A percentile compares a stretch with the other conserved stretches of the same genome.
phyloP scores from a whole-genome alignment of 2,113 vertebrate species.

The Sebastes schlegelii region DNA sequence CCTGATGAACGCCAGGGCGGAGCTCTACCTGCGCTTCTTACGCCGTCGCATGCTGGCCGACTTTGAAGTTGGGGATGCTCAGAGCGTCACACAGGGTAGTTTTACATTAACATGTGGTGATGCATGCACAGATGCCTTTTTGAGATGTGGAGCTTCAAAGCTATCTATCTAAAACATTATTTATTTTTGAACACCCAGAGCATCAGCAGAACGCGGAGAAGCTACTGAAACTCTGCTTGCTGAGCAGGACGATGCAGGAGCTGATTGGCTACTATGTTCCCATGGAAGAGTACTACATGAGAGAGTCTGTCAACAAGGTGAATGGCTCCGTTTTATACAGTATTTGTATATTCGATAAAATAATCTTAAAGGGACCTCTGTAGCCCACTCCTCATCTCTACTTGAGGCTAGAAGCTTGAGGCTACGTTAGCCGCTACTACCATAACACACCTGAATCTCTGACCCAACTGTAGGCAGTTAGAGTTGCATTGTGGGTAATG shows the following conservation, averaged over 20 bases:
- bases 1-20: constrained; percentile 95
- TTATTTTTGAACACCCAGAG: constrained; percentile 78
- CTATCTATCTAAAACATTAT: not conserved
- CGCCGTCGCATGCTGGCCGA: constrained; percentile 91
- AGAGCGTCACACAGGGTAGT: constrained; percentile 91
- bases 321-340: not conserved
- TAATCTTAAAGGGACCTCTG: not conserved
- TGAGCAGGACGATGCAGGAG: constrained; percentile 96
- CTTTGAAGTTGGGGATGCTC: constrained; percentile 95
- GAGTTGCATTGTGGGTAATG: not conserved
- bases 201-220: constrained; percentile 94
- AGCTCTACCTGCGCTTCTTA: constrained; percentile 96
- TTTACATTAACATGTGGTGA: not conserved
- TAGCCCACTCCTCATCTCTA: not conserved
- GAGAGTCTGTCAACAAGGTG: constrained; percentile 98
- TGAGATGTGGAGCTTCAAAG: not conserved
- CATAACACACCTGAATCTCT: not conserved
- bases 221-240: constrained; percentile 92
- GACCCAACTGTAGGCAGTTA: not conserved
- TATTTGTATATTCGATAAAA: not conserved
- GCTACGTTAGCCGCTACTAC: not conserved
- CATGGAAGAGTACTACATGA: constrained; percentile 99
- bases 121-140: not conserved
- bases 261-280: constrained; percentile 97
- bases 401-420: not conserved